phyloP scores from a whole-genome alignment of 2,113 vertebrate genomes.

The Danionella cerebrum region DNA sequence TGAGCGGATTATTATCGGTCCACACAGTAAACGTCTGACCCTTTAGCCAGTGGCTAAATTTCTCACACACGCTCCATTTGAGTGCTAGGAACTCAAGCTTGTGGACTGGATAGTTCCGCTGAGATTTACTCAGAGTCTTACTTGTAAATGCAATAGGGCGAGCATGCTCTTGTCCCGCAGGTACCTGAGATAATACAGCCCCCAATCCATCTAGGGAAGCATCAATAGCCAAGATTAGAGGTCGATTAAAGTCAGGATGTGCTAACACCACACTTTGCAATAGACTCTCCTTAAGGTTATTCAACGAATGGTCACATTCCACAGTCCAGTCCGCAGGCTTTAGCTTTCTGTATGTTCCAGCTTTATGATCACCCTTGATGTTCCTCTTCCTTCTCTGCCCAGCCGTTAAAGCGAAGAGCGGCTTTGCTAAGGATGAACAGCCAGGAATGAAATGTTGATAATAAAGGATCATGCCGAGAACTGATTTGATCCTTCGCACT shows the following conservation, averaged over 20 bases:
- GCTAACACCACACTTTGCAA: neutral
- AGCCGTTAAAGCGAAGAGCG: slow-evolving; percentile 11
- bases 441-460: slow-evolving; percentile 4
- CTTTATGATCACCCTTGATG: neutral
- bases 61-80: slow-evolving; percentile 16
- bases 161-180: neutral
- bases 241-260: neutral
- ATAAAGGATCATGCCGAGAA: slow-evolving; percentile 23
- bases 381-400: slow-evolving; percentile 17
- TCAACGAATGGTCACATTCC: neutral
- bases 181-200: slow-evolving; percentile 19
- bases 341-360: neutral
- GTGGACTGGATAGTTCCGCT: slow-evolving; percentile 29
- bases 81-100: slow-evolving; percentile 21
- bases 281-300: neutral
- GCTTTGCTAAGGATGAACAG: slow-evolving; percentile 10
- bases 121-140: slow-evolving; percentile 5
- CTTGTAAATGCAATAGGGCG: slow-evolving; percentile 13
- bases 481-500: slow-evolving; percentile 1
- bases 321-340: neutral
- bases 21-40: neutral
- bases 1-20: slow-evolving; percentile 17
- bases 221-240: neutral
- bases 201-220: slow-evolving; percentile 18
- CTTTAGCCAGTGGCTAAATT: neutral